These are phyloP conservation scores for Lasioglossum marginatum DNA, from an alignment of 2,888 invertebrate genomes.

Conservation along the genomic window DNA sequence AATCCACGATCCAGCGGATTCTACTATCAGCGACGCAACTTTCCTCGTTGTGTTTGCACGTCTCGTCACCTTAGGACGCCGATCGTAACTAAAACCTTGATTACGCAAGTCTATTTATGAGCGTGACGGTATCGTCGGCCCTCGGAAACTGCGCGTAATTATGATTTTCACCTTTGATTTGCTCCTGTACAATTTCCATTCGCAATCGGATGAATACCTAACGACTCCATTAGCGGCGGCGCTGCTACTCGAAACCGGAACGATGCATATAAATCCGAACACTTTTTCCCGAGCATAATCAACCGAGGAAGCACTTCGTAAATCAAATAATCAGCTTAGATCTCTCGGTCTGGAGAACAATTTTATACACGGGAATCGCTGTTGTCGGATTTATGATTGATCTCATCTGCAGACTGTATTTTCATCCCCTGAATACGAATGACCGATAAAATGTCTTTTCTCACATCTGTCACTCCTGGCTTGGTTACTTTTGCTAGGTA, in stretches of 20 bases:
- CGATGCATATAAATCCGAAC: background rate
- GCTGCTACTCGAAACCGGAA: background rate
- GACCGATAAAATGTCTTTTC: no score
- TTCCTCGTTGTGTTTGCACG: constrained; percentile 25
- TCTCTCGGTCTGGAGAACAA: background rate
- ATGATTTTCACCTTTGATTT: constrained; percentile 43
- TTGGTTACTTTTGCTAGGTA: no score
- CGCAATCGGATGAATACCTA: constrained; percentile 42
- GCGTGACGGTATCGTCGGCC: constrained; percentile 33
- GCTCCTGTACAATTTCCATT: constrained; percentile 35
- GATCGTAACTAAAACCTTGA: constrained; percentile 35
- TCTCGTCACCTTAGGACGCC: constrained; percentile 26
- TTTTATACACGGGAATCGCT: background rate
- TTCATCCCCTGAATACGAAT: background rate
- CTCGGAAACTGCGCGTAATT: constrained; percentile 37
- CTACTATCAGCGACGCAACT: constrained; percentile 21
- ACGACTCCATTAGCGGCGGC: constrained; percentile 38
- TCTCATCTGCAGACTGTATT: background rate
- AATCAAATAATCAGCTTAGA: background rate
- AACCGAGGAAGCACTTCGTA: background rate
- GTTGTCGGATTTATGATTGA: background rate
- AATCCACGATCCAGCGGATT: background rate
- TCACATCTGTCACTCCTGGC: no score
- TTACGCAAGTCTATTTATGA: constrained; percentile 37
- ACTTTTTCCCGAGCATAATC: background rate